Base-by-base conservation (phyloP, 2,113 vertebrate genomes). In the Macquaria ambigua region DNA sequence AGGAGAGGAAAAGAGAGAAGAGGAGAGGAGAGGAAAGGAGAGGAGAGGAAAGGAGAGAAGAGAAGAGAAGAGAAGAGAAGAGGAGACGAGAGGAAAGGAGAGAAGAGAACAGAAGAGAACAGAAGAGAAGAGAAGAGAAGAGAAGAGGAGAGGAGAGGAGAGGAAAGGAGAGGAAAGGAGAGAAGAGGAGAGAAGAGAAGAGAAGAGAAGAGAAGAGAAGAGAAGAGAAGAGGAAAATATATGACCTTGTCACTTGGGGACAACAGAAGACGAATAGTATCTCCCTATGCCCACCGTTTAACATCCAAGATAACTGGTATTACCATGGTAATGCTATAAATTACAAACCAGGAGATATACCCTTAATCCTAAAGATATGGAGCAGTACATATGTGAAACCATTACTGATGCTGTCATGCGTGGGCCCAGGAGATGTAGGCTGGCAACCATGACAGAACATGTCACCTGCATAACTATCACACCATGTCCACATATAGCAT, bases 391-490 rank as follows among this genome's bases (percentile, higher is more conserved):
- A 89, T 91, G 70, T 77, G 62, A 80, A 83, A 37, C 48, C 41
- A 82, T 87, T 79, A 74, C 75, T 84, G 81, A 72, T 52, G 69
- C 76, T 79, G 89, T 77, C 83, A 83, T 48, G 79, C 23, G 53
- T 90, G 71, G 74, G 81, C 85, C 86, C 81, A 67, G 37, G 80
- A 87, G 68, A 91, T 84, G 84, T 79, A 87, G 74, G 82, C 78
- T 73, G 87, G 46, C 69, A 74, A 88, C 82, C 74, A 79, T 78
- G 64, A 82, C 75, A 82, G 83, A 90, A 86, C 83, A 90, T 76
- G 74, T 92, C 84, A 89, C 86, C 88, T 85, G 87, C 79, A 89
- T 81, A 82, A 74, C 85, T 58, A 87, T 90, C 81, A 88, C 74
- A 83, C 43, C 75, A 77, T 23, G 21, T 78, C 77, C 79, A 87